Evolutionary conservation across 2,797 vertebrate genomes (phyloP).

Genomic region (Myripristis jacobus): DNA sequence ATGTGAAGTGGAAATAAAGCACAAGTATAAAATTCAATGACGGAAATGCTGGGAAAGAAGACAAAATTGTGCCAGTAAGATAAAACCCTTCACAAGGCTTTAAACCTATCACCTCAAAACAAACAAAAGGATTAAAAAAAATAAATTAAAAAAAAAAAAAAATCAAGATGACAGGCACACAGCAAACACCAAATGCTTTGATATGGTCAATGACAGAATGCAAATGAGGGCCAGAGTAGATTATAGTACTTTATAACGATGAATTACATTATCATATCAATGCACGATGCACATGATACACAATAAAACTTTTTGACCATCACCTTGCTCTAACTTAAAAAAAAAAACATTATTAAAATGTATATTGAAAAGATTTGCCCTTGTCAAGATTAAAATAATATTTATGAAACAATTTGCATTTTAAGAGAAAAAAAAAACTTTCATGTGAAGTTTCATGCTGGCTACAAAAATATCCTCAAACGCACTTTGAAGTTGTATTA

Average conservation of each 20-base stretch:
- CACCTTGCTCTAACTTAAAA: conserved; percentile 17
- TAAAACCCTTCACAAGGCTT: not conserved
- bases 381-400: conserved; percentile 45
- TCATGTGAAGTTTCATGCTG: conserved; percentile 57
- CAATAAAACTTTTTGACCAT: conserved; percentile 31
- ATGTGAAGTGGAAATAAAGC: not conserved
- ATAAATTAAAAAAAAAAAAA: not conserved
- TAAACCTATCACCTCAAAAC: conserved; percentile 17
- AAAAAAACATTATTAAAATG: conserved; percentile 28
- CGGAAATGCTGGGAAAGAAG: not conserved
- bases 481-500: conserved; percentile 72
- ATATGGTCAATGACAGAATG: conserved; percentile 37
- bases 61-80: not conserved
- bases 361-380: conserved; percentile 37
- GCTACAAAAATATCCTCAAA: conserved; percentile 70
- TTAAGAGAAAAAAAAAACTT: conserved; percentile 44
- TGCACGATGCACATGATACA: conserved; percentile 40
- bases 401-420: conserved; percentile 62
- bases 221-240: conserved; percentile 25
- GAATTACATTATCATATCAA: conserved; percentile 3
- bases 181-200: conserved; percentile 35
- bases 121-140: not conserved
- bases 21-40: not conserved
- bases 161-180: conserved; percentile 10
- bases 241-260: conserved; percentile 21